Percentiles rank a stretch among this genome's conserved stretches.
Conservation (phyloP, 2,888 invertebrate species). For the Agriotes lineatus region DNA sequence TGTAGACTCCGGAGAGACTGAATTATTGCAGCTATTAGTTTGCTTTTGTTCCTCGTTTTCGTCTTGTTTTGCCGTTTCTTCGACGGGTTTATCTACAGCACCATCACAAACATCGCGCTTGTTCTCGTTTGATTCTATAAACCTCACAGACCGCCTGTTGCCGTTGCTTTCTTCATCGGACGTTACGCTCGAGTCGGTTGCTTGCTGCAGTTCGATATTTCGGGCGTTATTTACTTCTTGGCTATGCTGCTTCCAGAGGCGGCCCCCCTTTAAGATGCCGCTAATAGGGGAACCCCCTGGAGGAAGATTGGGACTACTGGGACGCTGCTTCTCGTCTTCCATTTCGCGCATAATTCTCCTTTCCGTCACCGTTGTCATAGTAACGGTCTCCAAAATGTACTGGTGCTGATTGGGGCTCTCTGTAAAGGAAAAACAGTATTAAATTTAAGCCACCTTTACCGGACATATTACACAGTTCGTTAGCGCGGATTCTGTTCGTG, state of each 20-base stretch:
- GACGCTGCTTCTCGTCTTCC: conserved; percentile 59
- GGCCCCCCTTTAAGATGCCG: conserved; percentile 83
- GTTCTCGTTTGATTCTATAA: conserved; percentile 69
- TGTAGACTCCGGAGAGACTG: conserved; percentile 62
- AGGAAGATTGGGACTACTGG: conserved; percentile 48
- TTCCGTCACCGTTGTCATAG: conserved; percentile 77
- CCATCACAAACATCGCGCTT: conserved; percentile 64
- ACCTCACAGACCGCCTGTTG: conserved; percentile 75
- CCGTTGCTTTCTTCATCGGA: conserved; percentile 71
- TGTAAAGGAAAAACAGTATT: conserved; percentile 40
- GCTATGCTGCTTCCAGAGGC: conserved; percentile 75
- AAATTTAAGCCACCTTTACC: too few species aligned
- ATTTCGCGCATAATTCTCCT: conserved; percentile 71
- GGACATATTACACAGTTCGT: too few species aligned
- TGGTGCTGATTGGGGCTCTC: conserved; percentile 58
- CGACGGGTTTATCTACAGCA: conserved; percentile 60
- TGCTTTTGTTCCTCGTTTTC: conserved; percentile 47
- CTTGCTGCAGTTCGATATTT: conserved; percentile 40
- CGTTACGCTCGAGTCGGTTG: conserved; percentile 55
- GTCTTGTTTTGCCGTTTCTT: conserved; percentile 58
- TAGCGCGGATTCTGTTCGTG: too few species aligned
- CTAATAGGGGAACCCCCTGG: conserved; percentile 70
- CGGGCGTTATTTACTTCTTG: conserved; percentile 46
- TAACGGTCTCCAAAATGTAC: conserved; percentile 76
- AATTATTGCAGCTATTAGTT: conserved; percentile 46